Conservation (phyloP, 2,113 vertebrate genomes). For the Anhinga anhinga region DNA sequence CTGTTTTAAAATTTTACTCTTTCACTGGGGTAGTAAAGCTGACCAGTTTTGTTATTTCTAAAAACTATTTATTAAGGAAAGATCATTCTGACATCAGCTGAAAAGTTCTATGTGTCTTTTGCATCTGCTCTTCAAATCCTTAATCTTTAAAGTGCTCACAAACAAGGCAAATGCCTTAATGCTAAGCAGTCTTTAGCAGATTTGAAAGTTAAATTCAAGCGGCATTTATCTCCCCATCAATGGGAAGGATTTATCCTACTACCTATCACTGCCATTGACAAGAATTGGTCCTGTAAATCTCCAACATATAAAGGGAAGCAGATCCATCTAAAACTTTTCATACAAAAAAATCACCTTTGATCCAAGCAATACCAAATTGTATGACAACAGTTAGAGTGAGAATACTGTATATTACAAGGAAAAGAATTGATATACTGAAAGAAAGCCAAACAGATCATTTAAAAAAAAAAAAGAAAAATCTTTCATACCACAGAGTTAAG, state of each 20-base stretch:
- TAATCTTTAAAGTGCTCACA: slow-evolving; percentile 38
- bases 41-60: not conserved
- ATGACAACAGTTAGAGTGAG: not conserved
- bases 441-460: not conserved
- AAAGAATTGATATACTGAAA: slow-evolving; percentile 21
- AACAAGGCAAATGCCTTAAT: slow-evolving; percentile 11
- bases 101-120: slow-evolving; percentile 7
- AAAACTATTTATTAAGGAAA: not conserved
- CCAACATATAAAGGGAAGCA: not conserved
- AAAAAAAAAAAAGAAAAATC: not conserved
- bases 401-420: not conserved
- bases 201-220: slow-evolving; percentile 54
- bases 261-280: slow-evolving; percentile 5
- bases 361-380: not conserved
- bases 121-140: slow-evolving; percentile 1
- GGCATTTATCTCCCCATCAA: slow-evolving; percentile 39
- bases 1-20: not conserved
- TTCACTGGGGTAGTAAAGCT: not conserved
- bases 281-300: not conserved
- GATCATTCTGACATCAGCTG: not conserved
- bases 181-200: slow-evolving; percentile 12
- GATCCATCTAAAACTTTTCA: not conserved
- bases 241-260: slow-evolving; percentile 45
- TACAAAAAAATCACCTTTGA: not conserved
- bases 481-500: slow-evolving; percentile 61